A percentile compares a stretch with the other conserved stretches of the same genome.
These are phyloP conservation scores for Vanessa atalanta DNA, from an alignment of 1,140 invertebrate genomes.

Conservation along the genomic window DNA sequence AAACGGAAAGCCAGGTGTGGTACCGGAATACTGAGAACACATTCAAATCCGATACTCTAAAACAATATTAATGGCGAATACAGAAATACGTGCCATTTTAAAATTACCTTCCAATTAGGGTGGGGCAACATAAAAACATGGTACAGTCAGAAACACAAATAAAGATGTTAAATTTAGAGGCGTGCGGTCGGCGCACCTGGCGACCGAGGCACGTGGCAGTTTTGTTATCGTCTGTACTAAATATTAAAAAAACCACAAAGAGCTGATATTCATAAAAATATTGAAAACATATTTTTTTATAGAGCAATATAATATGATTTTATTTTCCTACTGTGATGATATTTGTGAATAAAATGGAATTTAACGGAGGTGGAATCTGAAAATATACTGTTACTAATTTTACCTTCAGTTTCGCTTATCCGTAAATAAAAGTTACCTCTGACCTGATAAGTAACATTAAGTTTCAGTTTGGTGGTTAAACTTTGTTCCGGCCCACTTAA, in stretches of 20 bases:
- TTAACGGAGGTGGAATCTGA: too few relatives aligned
- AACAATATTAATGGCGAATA: slow-evolving; percentile 25
- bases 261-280: slow-evolving; percentile 37
- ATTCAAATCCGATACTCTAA: slow-evolving; percentile 12
- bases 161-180: slow-evolving; percentile 75
- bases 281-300: background rate
- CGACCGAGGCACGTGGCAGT: slow-evolving; percentile 48
- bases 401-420: too few relatives aligned
- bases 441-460: too few relatives aligned
- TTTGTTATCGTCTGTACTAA: slow-evolving; percentile 61
- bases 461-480: too few relatives aligned
- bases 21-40: slow-evolving; percentile 8
- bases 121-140: slow-evolving; percentile 33
- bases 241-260: slow-evolving; percentile 41
- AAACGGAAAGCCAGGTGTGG: slow-evolving; percentile 6
- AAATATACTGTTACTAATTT: too few relatives aligned
- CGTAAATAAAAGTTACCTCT: too few relatives aligned
- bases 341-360: too few relatives aligned
- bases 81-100: slow-evolving; percentile 50
- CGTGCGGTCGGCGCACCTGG: slow-evolving; percentile 65
- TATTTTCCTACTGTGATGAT: too few relatives aligned
- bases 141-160: slow-evolving; percentile 66
- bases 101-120: slow-evolving; percentile 59
- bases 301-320: too few relatives aligned
- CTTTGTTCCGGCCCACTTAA: too few relatives aligned